phyloP scores from a whole-genome alignment of 1,140 invertebrate species.

The Babylonia areolata region DNA sequence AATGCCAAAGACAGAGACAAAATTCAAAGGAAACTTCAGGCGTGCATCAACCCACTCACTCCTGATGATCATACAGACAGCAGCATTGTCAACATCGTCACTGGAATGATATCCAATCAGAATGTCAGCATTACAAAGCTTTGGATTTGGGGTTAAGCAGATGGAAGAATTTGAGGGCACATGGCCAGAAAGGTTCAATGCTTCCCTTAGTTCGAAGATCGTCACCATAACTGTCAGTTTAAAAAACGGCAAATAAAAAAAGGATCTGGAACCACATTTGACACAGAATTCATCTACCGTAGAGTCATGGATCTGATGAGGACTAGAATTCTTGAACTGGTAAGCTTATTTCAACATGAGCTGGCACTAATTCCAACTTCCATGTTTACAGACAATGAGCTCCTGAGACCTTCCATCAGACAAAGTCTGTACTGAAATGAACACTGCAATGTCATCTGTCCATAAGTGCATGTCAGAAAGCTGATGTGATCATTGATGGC shows the following conservation, averaged over 20 bases:
- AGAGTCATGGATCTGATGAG: constrained; percentile 15
- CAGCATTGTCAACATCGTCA: constrained; percentile 37
- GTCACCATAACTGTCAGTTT: background rate
- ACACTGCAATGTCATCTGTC: constrained; percentile 2
- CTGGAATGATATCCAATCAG: constrained; percentile 29
- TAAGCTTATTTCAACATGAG: constrained; percentile 29
- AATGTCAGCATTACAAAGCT: constrained; percentile 39
- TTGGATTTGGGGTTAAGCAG: background rate
- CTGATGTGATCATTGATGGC: constrained; percentile 43
- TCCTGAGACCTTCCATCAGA: constrained; percentile 23
- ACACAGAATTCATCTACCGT: constrained; percentile 11
- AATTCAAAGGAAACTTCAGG: constrained; percentile 33
- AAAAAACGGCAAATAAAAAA: background rate
- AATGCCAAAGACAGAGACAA: constrained; percentile 20
- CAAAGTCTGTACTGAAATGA: constrained; percentile 40
- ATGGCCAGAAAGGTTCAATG: background rate
- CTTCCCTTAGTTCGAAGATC: background rate
- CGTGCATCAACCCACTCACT: constrained; percentile 32
- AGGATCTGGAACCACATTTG: constrained; percentile 1
- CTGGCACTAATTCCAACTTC: constrained; percentile 31
- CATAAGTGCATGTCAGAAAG: background rate
- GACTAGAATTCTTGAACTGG: constrained; percentile 11
- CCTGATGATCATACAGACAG: background rate
- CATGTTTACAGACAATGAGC: constrained; percentile 41
- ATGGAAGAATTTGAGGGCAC: constrained; percentile 26